Evolutionary conservation across 2,888 invertebrate genomes (phyloP), one percentile per base, ranked within the genome.

Genomic region (Epinotia demarniana): DNA sequence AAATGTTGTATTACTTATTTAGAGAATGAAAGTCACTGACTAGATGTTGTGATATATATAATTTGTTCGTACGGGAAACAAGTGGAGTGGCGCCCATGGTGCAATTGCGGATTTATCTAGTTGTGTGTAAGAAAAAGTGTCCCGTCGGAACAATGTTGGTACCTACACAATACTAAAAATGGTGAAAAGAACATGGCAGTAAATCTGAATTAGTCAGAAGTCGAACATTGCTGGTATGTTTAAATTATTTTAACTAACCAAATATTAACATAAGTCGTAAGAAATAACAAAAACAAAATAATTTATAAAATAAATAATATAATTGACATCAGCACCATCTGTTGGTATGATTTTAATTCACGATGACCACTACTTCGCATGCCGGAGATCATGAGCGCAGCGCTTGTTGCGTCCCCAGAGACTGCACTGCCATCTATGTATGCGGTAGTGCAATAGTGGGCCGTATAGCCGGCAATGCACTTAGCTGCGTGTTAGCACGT

Each of bases 341-440:
- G 81, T 88, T 84, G 86, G 80, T 16, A 19, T 33, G 12, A 55
- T 60, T 71, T 67, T 78, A 84, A 89, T 83, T 88, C 85, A 89
- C 72, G 74, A 83, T 80, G 79, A 80, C 75, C 77, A 74, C 49
- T 78, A 79, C 80, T 77, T 77, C 13, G 77, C 73, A 72, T 77
- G 58, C 74, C 77, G 68, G 80, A 62, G 64, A 60, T 72, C 12
- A 66, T 19, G 27, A 55, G 58, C 69, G 27, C 46, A 46, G n/a
- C 69, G 69, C 43, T 46, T 43, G 58, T 58, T 23, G 43, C 60
- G 58, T 19, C 64, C 46, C 73, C 71, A 76, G 76, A 62, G 75
- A 58, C 79, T 83, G 83, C 84, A 86, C 84, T 85, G 90, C 93
- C 93, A 93, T 93, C 93, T 94, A 83, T 91, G 87, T 81, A 78